phyloP scores from a whole-genome alignment of 2,797 vertebrate genomes.

The Columba guinea region DNA sequence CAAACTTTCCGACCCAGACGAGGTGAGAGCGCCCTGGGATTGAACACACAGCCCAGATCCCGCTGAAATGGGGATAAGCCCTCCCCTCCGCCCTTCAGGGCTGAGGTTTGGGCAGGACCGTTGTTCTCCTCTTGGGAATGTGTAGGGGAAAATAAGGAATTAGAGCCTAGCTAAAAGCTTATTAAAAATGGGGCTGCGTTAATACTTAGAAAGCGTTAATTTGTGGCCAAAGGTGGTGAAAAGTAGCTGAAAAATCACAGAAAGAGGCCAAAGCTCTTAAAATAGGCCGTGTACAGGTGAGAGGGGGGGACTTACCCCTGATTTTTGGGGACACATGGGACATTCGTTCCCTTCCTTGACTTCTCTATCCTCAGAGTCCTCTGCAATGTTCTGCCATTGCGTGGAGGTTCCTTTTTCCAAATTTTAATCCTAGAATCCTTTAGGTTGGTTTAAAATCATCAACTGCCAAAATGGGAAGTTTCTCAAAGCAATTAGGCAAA shows the following conservation, averaged over 20 bases:
- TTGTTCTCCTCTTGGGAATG: neutral
- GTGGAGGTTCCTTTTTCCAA: too few relatives aligned
- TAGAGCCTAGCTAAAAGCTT: neutral
- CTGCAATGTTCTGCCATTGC: neutral
- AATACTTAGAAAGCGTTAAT: neutral
- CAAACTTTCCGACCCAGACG: constrained; percentile 98
- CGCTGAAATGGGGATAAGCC: neutral
- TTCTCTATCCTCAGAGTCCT: neutral
- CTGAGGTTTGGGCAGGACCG: neutral
- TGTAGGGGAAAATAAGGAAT: neutral
- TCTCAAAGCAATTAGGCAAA: too few relatives aligned
- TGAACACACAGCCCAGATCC: neutral
- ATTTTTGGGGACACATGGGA: neutral
- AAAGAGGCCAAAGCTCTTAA: neutral
- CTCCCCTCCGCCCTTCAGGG: neutral
- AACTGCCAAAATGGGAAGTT: too few relatives aligned
- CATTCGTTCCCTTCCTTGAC: neutral
- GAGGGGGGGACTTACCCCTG: neutral
- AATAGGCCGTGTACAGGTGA: neutral
- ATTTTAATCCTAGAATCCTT: too few relatives aligned
- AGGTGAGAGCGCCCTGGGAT: constrained; percentile 78
- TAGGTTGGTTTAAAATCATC: too few relatives aligned
- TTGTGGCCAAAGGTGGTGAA: neutral
- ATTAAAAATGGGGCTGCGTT: neutral
- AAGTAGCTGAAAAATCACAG: neutral